Base-by-base conservation (phyloP, 1,140 invertebrate genomes). In the Orius laevigatus region DNA sequence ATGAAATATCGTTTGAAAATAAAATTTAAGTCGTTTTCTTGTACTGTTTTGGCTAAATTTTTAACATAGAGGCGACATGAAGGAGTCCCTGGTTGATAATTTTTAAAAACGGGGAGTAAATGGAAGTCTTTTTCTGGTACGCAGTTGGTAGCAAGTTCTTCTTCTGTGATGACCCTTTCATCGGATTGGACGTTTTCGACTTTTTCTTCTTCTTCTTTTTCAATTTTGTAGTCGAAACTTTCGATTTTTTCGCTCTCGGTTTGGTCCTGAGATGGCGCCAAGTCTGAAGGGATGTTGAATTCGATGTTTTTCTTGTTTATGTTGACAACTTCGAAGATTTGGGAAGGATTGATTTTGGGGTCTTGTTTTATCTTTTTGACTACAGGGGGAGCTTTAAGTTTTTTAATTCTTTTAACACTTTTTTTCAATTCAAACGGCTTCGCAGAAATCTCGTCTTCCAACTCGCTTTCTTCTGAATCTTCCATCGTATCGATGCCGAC, bases 61-160 rank as follows among this genome's bases (percentile, higher is more conserved):
- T 96, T 96, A 32, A 96, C 79, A 59, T 96, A 95, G 6, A 96
- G 64, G 50, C 85, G 76, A 66, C 78, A 75, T 6, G 81, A 84
- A 11, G 84, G 79, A 38, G 79, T 71, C 11, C 91, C 90, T 19
- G 74, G 62, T 55, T 81, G 72, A 66, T 94, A 95, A 59, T 87
- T 89, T 63, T 84, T 87, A 56, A 88, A 94, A 12, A 90, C 78
- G 38, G 82, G 73, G 45, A 88, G 63, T 8, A 81, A 62, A 59
- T 78, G 75, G 63, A 86, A 78, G 65, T 92, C 69, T 60, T 74
- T 72, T 11, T 62, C 59, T n/a, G 78, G 73, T 48, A 89, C 67
- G 61, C 73, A 75, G 56, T 84, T 84, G 47, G 66, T 63, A 48
- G 68, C 64, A 25, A 89, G 63, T 63, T 84, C 72, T 61, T 78